Conservation (phyloP, 2,797 vertebrate species). For the Dromococcyx pavoninus region DNA sequence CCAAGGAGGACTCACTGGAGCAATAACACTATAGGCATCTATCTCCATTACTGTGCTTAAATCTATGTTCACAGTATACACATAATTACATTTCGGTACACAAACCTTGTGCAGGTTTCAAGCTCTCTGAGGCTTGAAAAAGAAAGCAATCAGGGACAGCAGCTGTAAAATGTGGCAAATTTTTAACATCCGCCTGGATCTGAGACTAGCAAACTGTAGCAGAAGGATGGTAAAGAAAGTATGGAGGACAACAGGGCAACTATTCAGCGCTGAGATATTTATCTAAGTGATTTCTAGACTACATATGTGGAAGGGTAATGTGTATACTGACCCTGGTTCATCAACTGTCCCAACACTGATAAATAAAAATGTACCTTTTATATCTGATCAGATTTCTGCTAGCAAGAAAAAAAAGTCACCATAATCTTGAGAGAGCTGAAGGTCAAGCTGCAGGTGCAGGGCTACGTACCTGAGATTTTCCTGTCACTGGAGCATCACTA, state of each 20-base stretch:
- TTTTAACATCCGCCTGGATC: background rate
- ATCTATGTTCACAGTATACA: background rate
- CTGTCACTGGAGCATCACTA: constrained; percentile 81
- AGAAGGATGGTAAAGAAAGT: background rate
- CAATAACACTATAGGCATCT: background rate
- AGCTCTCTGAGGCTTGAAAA: background rate
- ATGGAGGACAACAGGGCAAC: background rate
- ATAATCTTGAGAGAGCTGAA: background rate
- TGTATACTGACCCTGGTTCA: background rate
- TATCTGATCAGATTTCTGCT: background rate
- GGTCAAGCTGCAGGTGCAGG: background rate
- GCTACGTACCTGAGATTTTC: constrained; percentile 87
- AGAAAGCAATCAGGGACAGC: background rate
- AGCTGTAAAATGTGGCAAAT: background rate
- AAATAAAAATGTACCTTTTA: background rate
- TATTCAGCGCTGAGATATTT: background rate
- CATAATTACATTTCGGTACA: background rate
- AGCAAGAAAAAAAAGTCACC: background rate
- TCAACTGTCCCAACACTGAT: background rate
- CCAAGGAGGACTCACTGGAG: background rate
- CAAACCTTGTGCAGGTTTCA: background rate
- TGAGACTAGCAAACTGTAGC: background rate
- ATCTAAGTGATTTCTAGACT: background rate
- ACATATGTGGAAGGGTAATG: background rate
- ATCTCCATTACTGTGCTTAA: background rate